Percentiles rank a stretch among this genome's conserved stretches.
These are phyloP conservation scores for Solenopsis fugax DNA, from an alignment of 1,140 invertebrate genomes.

Conservation along the genomic window DNA sequence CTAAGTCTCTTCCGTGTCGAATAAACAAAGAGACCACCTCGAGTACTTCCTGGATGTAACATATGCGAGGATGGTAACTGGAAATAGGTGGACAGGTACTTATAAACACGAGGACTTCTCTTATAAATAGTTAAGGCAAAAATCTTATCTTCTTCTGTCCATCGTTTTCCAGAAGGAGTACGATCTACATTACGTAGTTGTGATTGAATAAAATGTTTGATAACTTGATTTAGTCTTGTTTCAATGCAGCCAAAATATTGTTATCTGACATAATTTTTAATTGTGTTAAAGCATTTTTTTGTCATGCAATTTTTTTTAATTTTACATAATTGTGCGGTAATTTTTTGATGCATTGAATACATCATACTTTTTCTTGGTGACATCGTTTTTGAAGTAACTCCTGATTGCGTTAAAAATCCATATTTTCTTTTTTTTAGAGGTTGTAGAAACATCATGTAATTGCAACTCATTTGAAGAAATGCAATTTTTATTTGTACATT, in stretches of 20 bases:
- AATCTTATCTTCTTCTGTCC: slow-evolving; percentile 13
- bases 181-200: background rate
- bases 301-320: background rate
- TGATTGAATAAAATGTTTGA: background rate
- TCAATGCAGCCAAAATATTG: background rate
- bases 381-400: background rate
- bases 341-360: background rate
- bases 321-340: background rate
- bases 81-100: background rate
- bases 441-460: background rate
- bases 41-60: too few species aligned
- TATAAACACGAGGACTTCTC: background rate
- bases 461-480: background rate
- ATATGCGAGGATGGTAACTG: background rate
- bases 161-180: background rate
- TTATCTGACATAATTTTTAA: background rate
- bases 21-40: too few species aligned
- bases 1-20: too few species aligned
- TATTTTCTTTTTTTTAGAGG: background rate
- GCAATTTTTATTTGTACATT: background rate
- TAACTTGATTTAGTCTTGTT: background rate
- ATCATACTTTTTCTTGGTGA: background rate
- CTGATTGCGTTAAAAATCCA: background rate
- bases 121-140: slow-evolving; percentile 7
- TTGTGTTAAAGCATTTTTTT: background rate